phyloP scores from a whole-genome alignment of 2,888 invertebrate genomes.

The Polydrusus cervinus region DNA sequence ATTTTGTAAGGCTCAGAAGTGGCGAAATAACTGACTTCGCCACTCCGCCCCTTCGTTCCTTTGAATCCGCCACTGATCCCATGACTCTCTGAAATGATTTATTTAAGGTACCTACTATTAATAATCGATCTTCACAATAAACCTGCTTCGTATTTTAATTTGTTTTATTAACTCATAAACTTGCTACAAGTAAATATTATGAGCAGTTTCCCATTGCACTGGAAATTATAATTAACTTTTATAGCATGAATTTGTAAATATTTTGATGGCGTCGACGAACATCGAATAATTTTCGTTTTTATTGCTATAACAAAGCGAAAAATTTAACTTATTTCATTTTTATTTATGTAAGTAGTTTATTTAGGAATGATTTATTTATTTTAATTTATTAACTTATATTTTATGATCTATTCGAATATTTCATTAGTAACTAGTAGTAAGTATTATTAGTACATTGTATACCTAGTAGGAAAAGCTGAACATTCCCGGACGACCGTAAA shows the following conservation, averaged over 20 bases:
- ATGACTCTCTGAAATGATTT: not conserved
- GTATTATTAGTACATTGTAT: too few species aligned
- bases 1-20: too few species aligned
- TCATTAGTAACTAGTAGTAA: too few species aligned
- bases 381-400: not conserved
- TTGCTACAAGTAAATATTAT: conserved; percentile 11
- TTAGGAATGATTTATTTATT: conserved; percentile 3
- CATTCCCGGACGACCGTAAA: too few species aligned
- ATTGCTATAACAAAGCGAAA: conserved; percentile 21
- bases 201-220: conserved; percentile 7
- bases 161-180: conserved; percentile 17
- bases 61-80: too few species aligned
- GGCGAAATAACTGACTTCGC: too few species aligned
- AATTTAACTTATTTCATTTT: conserved; percentile 17
- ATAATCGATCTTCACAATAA: not conserved
- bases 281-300: conserved; percentile 18
- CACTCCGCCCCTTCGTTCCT: too few species aligned
- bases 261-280: conserved; percentile 19
- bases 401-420: not conserved
- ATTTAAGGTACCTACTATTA: not conserved
- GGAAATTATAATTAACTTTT: conserved; percentile 30
- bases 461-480: too few species aligned
- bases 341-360: not conserved
- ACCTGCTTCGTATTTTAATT: not conserved
- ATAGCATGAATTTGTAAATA: conserved; percentile 22